Percentiles rank a stretch among this genome's conserved stretches.
These are phyloP conservation scores for Anhinga rufa DNA, from an alignment of 2,113 vertebrate species.

Conservation along the genomic window DNA sequence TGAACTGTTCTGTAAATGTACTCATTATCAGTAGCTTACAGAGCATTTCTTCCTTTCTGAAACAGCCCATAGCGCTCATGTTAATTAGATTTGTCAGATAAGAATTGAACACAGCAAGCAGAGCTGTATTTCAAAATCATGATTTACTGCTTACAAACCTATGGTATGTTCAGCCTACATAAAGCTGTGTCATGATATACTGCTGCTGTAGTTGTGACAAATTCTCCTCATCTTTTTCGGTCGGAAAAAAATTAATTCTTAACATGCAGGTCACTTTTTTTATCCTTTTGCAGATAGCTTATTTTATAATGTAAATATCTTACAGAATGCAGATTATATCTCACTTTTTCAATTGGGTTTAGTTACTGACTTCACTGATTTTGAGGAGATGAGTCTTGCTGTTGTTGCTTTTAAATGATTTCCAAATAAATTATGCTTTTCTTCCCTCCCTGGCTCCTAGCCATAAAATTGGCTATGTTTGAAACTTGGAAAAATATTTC, in stretches of 20 bases:
- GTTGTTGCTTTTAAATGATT: not conserved
- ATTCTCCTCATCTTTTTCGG: not conserved
- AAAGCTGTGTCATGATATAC: not conserved
- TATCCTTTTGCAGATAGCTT: not conserved
- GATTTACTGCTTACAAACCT: not conserved
- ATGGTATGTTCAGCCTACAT: not conserved
- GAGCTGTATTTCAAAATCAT: slow-evolving; percentile 14
- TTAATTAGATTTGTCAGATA: slow-evolving; percentile 22
- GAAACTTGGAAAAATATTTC: not conserved
- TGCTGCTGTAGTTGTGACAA: not conserved
- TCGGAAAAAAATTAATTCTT: slow-evolving; percentile 1
- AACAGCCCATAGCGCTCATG: not conserved
- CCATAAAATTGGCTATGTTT: not conserved
- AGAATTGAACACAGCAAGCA: slow-evolving; percentile 28
- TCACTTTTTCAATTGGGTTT: not conserved
- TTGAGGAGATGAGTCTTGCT: not conserved
- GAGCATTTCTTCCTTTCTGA: slow-evolving; percentile 5
- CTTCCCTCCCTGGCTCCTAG: not conserved
- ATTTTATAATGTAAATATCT: not conserved
- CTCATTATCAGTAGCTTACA: slow-evolving; percentile 30
- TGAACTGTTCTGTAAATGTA: slow-evolving; percentile 60
- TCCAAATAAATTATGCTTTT: not conserved
- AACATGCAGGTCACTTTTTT: not conserved
- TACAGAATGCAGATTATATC: not conserved
- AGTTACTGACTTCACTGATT: not conserved